Conservation (phyloP, 2,888 invertebrate genomes). For the Stenodema calcarata region DNA sequence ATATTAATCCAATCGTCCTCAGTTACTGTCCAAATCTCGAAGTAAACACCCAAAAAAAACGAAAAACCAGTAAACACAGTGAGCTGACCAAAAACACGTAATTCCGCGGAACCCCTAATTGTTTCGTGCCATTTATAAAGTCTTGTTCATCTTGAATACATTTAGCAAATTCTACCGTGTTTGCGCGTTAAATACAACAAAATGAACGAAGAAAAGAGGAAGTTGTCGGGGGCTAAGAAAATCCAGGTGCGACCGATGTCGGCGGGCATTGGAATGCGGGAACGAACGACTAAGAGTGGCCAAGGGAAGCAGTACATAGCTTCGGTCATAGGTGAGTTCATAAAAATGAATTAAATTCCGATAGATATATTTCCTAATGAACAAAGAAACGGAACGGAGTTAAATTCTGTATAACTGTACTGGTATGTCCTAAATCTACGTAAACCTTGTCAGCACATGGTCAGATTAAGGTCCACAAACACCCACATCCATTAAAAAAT, state of each 20-base stretch:
- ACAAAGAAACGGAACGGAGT: no score
- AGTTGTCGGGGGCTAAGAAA: conserved; percentile 9
- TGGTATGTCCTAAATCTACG: no score
- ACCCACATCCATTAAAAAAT: no score
- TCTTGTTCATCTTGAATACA: no score
- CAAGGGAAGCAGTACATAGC: conserved; percentile 30
- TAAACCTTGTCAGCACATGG: no score
- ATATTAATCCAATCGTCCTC: neutral
- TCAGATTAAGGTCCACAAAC: no score
- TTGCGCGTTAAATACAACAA: neutral
- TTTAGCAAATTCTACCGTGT: no score
- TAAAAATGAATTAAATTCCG: neutral
- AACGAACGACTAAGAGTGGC: conserved; percentile 17
- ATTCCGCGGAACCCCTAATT: no score
- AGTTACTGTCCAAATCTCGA: neutral
- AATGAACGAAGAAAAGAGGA: conserved; percentile 38
- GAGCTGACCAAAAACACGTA: no score
- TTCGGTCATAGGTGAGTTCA: conserved; percentile 23
- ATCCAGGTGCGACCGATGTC: conserved; percentile 37
- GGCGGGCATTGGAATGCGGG: conserved; percentile 10
- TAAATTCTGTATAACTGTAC: no score
- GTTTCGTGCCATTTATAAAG: no score
- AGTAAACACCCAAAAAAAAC: neutral
- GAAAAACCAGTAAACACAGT: neutral
- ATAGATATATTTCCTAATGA: no score